Conservation (phyloP, 2,113 vertebrate genomes). For the Clarias batrachus region DNA sequence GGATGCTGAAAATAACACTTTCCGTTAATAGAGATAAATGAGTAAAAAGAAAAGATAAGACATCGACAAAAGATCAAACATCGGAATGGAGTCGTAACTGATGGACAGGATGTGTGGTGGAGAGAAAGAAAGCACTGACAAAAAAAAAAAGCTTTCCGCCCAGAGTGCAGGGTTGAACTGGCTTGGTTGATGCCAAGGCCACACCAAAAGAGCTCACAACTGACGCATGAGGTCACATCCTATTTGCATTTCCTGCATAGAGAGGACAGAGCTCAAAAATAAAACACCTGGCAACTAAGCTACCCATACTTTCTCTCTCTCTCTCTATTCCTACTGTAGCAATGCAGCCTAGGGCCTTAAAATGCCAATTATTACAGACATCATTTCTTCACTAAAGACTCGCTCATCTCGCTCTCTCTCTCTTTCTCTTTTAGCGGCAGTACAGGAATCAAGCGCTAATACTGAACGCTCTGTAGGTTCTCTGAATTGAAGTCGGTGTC, state of each 20-base stretch:
- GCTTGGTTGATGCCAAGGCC: slow-evolving; percentile 23
- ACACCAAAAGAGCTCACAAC: neutral
- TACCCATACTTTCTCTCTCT: neutral
- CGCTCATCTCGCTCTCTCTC: neutral
- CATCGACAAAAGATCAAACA: too few species aligned
- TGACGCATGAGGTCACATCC: slow-evolving; percentile 39
- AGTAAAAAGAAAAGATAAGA: neutral
- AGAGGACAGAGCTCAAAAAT: slow-evolving; percentile 1
- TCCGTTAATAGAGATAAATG: slow-evolving; percentile 11
- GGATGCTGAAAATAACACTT: neutral
- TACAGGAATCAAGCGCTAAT: slow-evolving; percentile 2
- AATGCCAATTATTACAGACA: slow-evolving; percentile 2
- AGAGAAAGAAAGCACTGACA: neutral
- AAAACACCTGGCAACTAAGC: slow-evolving; percentile 11
- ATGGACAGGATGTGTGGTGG: neutral
- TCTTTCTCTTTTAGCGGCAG: neutral
- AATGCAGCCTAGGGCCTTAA: neutral
- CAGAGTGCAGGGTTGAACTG: neutral
- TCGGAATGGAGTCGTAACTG: neutral
- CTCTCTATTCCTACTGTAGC: neutral
- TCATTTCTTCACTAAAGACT: neutral
- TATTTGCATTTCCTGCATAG: slow-evolving; percentile 51
- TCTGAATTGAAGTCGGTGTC: neutral
- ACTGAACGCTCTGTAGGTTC: neutral
- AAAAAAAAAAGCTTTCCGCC: neutral